Percentiles rank a stretch among this genome's conserved stretches.
Conservation (phyloP, 2,888 invertebrate species). For the Euclidia mi region DNA sequence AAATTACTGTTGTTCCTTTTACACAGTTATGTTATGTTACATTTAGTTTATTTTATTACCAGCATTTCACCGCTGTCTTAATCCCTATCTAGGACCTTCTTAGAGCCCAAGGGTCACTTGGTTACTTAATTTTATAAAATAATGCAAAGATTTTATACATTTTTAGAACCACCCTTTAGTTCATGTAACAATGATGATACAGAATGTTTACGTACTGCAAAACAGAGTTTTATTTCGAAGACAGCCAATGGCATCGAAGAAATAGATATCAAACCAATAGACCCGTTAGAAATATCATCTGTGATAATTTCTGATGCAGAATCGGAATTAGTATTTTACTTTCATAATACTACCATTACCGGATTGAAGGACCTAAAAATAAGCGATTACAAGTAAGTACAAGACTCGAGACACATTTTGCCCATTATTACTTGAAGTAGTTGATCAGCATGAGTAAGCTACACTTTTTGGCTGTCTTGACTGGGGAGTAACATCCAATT, state of each 20-base stretch:
- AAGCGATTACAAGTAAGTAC: conserved; percentile 16
- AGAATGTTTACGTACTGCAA: conserved; percentile 11
- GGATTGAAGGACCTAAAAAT: conserved; percentile 20
- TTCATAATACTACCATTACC: conserved; percentile 10
- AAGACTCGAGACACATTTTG: too few species aligned
- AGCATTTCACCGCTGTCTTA: too few species aligned
- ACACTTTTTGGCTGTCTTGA: too few species aligned
- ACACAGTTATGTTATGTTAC: too few species aligned
- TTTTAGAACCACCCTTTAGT: background rate
- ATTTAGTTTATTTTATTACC: too few species aligned
- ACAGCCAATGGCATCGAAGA: conserved; percentile 8
- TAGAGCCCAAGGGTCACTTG: too few species aligned
- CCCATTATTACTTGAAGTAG: too few species aligned
- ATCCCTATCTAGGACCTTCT: too few species aligned
- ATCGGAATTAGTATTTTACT: conserved; percentile 10
- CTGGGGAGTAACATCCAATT: too few species aligned
- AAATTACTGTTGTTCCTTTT: too few species aligned
- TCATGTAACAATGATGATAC: conserved; percentile 14
- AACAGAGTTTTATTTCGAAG: conserved; percentile 13
- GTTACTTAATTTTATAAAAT: too few species aligned
- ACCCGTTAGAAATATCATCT: conserved; percentile 11
- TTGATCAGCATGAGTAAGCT: background rate
- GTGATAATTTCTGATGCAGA: background rate
- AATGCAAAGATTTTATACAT: too few species aligned
- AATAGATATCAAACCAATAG: conserved; percentile 10